Evolutionary conservation across 1,140 invertebrate genomes (phyloP).

Genomic region (Drosophila saltans): DNA sequence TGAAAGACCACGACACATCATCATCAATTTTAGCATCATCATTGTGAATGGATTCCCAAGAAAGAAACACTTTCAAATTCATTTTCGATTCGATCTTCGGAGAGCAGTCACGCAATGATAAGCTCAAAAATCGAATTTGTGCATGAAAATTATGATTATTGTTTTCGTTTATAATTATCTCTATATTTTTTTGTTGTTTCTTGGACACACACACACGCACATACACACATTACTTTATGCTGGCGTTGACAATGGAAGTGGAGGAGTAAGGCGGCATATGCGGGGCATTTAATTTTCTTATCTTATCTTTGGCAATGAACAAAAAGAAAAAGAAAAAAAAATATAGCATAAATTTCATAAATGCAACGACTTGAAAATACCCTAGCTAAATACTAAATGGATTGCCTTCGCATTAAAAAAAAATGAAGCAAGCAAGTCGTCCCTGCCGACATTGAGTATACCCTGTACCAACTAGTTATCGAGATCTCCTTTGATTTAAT

Average conservation of each 20-base stretch:
- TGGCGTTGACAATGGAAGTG: slow-evolving; percentile 28
- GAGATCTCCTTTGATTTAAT: too few species aligned
- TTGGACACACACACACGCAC: not conserved
- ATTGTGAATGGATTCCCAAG: not conserved
- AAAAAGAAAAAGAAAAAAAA: too few species aligned
- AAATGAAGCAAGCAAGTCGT: too few species aligned
- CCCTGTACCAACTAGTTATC: too few species aligned
- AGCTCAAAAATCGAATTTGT: slow-evolving; percentile 74
- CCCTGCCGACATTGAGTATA: too few species aligned
- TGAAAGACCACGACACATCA: slow-evolving; percentile 36
- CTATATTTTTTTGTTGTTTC: slow-evolving; percentile 11
- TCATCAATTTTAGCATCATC: slow-evolving; percentile 29
- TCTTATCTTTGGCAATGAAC: not conserved
- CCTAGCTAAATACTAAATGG: too few species aligned
- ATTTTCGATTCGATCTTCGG: slow-evolving; percentile 16
- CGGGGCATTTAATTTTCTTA: slow-evolving; percentile 1
- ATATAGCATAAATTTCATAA: too few species aligned
- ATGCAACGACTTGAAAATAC: too few species aligned
- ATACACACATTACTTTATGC: slow-evolving; percentile 40
- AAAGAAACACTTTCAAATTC: not conserved
- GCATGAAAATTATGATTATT: slow-evolving; percentile 62
- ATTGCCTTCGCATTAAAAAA: too few species aligned
- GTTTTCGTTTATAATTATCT: slow-evolving; percentile 53
- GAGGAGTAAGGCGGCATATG: not conserved
- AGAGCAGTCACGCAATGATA: slow-evolving; percentile 70